These are phyloP conservation scores for Amiota communis DNA, from an alignment of 2,888 invertebrate genomes.

Conservation along the genomic window DNA sequence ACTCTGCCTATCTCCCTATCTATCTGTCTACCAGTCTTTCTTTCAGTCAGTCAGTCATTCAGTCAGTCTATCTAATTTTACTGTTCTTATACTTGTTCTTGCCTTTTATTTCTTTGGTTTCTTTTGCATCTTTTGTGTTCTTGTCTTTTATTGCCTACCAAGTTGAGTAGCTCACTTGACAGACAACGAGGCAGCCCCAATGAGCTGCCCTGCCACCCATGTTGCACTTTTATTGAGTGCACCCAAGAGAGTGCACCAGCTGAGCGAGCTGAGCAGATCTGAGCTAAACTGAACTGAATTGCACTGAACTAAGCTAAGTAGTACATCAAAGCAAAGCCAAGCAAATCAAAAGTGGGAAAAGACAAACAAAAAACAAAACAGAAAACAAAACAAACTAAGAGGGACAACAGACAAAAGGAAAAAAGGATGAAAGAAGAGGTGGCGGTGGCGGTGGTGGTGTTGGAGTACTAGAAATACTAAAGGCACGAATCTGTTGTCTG, in stretches of 20 bases:
- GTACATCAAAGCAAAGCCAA: neutral
- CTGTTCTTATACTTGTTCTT: constrained; percentile 4
- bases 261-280: neutral
- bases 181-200: neutral
- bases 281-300: neutral
- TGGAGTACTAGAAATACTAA: neutral
- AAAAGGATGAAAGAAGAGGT: neutral
- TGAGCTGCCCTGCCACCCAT: neutral
- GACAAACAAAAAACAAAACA: neutral
- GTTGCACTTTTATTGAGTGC: constrained; percentile 33
- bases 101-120: constrained; percentile 23
- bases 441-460: neutral
- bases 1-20: neutral
- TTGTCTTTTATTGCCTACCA: constrained; percentile 5
- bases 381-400: neutral
- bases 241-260: constrained; percentile 31
- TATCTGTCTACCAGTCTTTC: neutral
- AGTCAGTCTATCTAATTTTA: neutral
- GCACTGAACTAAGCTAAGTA: neutral
- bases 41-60: constrained; percentile 13
- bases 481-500: neutral
- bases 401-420: neutral
- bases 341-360: constrained; percentile 7
- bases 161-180: constrained; percentile 46
- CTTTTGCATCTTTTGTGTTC: constrained; percentile 39